Evolutionary conservation across 2,113 vertebrate genomes (phyloP).

Genomic region (Stigmatopora nigra): DNA sequence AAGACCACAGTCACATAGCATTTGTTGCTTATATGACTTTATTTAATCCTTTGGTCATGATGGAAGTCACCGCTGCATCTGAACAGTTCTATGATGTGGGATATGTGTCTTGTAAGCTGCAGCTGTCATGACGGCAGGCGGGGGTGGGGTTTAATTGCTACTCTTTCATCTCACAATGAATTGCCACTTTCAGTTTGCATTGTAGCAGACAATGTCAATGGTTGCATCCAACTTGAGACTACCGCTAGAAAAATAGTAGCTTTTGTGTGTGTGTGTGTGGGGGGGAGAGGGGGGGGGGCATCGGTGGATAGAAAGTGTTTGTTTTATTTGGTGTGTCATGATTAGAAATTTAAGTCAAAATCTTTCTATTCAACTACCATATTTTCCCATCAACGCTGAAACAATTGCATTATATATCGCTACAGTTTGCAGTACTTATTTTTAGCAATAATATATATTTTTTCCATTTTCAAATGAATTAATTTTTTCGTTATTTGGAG

Average conservation of each 20-base stretch:
- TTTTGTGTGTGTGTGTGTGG: too few relatives aligned
- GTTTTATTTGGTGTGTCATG: too few relatives aligned
- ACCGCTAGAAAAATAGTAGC: background rate
- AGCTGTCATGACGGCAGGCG: conserved; percentile 39
- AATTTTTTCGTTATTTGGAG: too few relatives aligned
- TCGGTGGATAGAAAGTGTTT: too few relatives aligned
- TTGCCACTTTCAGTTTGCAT: conserved; percentile 26
- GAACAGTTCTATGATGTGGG: conserved; percentile 46
- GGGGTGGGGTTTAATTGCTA: conserved; percentile 59
- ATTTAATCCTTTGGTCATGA: conserved; percentile 1
- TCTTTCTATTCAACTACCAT: too few relatives aligned
- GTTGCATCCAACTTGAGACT: conserved; percentile 5
- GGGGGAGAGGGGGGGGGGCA: too few relatives aligned
- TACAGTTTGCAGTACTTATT: too few relatives aligned
- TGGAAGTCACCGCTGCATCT: conserved; percentile 20
- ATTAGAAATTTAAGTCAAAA: too few relatives aligned
- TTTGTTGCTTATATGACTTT: background rate
- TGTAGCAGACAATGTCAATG: conserved; percentile 16
- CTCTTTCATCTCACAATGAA: conserved; percentile 40
- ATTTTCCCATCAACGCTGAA: too few relatives aligned
- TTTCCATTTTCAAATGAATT: too few relatives aligned
- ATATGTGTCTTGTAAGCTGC: conserved; percentile 21
- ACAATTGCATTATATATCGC: too few relatives aligned
- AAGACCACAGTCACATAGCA: background rate
- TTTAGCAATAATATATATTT: too few relatives aligned